Percentiles rank a stretch among this genome's conserved stretches.
These are phyloP conservation scores for Brachyopa scutellaris DNA, from an alignment of 2,888 invertebrate species.

Conservation along the genomic window DNA sequence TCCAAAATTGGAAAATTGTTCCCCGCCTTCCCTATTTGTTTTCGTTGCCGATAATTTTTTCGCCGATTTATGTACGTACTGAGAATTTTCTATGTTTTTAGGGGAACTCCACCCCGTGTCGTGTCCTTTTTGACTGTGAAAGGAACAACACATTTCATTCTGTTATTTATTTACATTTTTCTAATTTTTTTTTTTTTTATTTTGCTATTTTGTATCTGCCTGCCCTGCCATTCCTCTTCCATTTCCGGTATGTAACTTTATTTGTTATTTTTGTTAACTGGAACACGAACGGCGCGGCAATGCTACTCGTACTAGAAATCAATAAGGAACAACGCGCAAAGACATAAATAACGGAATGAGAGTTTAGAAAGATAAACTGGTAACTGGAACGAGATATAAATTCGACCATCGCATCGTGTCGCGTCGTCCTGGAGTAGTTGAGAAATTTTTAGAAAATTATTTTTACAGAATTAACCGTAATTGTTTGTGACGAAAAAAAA, in stretches of 20 bases:
- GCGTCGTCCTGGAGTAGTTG: neutral
- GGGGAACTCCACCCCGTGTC: neutral
- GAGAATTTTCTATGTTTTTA: slow-evolving; percentile 22
- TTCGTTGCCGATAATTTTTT: slow-evolving; percentile 60
- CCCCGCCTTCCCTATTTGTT: slow-evolving; percentile 66
- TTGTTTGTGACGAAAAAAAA: slow-evolving; percentile 50
- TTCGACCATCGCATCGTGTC: neutral
- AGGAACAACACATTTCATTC: slow-evolving; percentile 29
- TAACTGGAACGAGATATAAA: slow-evolving; percentile 52
- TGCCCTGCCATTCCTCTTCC: slow-evolving; percentile 21
- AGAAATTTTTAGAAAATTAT: slow-evolving; percentile 41
- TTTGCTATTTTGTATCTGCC: neutral
- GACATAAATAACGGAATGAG: slow-evolving; percentile 49
- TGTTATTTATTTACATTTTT: slow-evolving; percentile 52
- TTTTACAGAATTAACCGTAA: slow-evolving; percentile 65
- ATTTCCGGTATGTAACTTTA: slow-evolving; percentile 25
- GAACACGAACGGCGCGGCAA: slow-evolving; percentile 1
- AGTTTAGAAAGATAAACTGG: slow-evolving; percentile 18
- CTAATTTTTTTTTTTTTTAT: slow-evolving; percentile 8
- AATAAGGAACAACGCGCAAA: slow-evolving; percentile 51
- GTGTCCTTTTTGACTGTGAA: neutral
- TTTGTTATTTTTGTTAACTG: slow-evolving; percentile 43
- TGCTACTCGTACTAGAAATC: slow-evolving; percentile 50
- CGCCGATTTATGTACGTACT: slow-evolving; percentile 48
- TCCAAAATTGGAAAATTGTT: slow-evolving; percentile 67